phyloP scores from a whole-genome alignment of 2,113 vertebrate species.

The Fregetta grallaria region DNA sequence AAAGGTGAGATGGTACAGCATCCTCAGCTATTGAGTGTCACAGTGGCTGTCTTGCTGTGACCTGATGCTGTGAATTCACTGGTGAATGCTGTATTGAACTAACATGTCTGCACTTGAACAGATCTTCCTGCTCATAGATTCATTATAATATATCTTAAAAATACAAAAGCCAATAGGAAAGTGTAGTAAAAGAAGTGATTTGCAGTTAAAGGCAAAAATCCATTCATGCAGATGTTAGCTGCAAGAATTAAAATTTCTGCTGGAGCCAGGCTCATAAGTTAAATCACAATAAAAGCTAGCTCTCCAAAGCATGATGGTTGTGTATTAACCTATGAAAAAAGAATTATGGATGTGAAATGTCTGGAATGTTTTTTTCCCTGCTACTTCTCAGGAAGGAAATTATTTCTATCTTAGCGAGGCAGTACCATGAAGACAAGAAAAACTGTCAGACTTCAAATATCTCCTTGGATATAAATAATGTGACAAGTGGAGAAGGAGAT shows the following conservation, averaged over 20 bases:
- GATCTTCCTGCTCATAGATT: not conserved
- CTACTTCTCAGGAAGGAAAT: not conserved
- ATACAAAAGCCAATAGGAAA: not conserved
- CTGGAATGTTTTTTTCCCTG: not conserved
- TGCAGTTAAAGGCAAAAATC: not conserved
- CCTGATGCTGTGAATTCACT: not conserved
- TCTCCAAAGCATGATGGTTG: not conserved
- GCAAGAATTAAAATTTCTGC: not conserved
- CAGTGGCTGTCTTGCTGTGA: not conserved
- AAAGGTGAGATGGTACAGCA: not conserved
- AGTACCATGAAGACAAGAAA: not conserved
- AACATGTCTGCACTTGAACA: not conserved
- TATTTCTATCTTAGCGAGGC: not conserved
- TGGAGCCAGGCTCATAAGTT: not conserved
- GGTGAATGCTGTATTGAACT: not conserved
- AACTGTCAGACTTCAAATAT: not conserved
- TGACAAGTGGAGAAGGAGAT: not conserved
- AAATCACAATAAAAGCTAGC: not conserved
- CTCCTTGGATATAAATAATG: not conserved
- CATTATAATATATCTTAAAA: not conserved
- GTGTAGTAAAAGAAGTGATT: not conserved
- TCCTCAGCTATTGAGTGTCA: not conserved
- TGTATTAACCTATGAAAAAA: not conserved
- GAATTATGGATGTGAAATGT: not conserved
- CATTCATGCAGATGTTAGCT: not conserved